Evolutionary conservation across 2,797 vertebrate species (phyloP), one percentile per base, ranked within the genome.

Genomic region (Eospalax fontanierii): DNA sequence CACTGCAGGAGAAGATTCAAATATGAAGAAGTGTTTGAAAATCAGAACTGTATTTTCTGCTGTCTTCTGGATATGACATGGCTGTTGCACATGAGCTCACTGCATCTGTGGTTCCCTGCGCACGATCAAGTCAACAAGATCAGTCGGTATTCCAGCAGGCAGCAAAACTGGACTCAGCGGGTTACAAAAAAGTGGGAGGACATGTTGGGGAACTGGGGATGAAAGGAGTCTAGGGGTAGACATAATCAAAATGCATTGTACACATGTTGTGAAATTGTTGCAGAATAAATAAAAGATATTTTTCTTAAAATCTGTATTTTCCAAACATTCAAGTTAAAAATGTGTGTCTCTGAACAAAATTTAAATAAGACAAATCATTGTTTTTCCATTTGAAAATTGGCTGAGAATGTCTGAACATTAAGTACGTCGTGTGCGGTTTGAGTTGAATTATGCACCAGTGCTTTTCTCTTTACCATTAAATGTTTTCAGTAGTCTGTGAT

Each of bases 331-430:
- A 87, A 59, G 28, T 86, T 90, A 96, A 95, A 79, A 2, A 30
- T 57, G 0, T 70, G 19, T 76, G 15, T 94, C 10, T 73, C 68
- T 85, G 24, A 57, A 66, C 43, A 80, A 71, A 83, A 16, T 50
- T 87, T 82, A 50, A 30, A n/a, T 74, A 85, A 92, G 75, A 59
- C 22, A 75, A 7, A 65, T 75, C 26, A 57, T 76, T 89, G 71
- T 65, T 89, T 95, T 94, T 68, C 76, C 78, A 66, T 83, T 93
- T 95, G 66, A 89, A 86, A 94, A 76, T 83, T 89, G 90, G 30
- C 35, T 76, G 74, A 74, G 26, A 70, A 12, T 59, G 10, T 93
- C 63, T 76, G 40, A 78, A 87, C 54, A 76, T 76, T 82, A 78
- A 70, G n/a, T 92, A 19, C 22, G 61, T 66, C 19, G 16, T 59